Evolutionary conservation across 2,888 invertebrate species (phyloP).

Genomic region (Hypercompe scribonia): DNA sequence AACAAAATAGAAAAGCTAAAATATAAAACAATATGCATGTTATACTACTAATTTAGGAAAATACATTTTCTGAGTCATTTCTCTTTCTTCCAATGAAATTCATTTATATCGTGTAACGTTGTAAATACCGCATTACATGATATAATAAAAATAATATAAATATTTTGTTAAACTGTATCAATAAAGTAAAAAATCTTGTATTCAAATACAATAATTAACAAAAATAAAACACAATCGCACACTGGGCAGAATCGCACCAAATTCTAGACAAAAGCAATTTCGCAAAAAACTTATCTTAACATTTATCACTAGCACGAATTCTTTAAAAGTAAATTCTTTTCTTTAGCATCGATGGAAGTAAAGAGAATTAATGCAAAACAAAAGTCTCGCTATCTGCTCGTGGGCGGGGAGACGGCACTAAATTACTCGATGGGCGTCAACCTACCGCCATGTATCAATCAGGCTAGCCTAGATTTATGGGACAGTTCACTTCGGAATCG

Average conservation of each 20-base stretch:
- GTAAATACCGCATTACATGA: neutral
- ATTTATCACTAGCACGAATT: slow-evolving; percentile 54
- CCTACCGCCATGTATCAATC: slow-evolving; percentile 87
- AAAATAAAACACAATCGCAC: slow-evolving; percentile 33
- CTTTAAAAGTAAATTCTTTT: slow-evolving; percentile 58
- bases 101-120: neutral
- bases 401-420: slow-evolving; percentile 88
- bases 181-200: neutral
- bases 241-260: slow-evolving; percentile 38
- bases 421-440: slow-evolving; percentile 89
- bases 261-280: slow-evolving; percentile 37
- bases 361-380: slow-evolving; percentile 86
- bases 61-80: neutral
- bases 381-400: slow-evolving; percentile 84
- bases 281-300: slow-evolving; percentile 46
- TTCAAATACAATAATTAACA: slow-evolving; percentile 7
- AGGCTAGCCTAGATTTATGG: slow-evolving; percentile 82
- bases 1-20: too few relatives aligned
- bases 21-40: neutral
- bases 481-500: slow-evolving; percentile 85
- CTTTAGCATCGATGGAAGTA: slow-evolving; percentile 60
- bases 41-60: neutral
- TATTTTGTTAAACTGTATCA: neutral
- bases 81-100: neutral
- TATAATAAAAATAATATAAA: neutral